phyloP scores from a whole-genome alignment of 2,888 invertebrate genomes.

The Harpalus rubripes region DNA sequence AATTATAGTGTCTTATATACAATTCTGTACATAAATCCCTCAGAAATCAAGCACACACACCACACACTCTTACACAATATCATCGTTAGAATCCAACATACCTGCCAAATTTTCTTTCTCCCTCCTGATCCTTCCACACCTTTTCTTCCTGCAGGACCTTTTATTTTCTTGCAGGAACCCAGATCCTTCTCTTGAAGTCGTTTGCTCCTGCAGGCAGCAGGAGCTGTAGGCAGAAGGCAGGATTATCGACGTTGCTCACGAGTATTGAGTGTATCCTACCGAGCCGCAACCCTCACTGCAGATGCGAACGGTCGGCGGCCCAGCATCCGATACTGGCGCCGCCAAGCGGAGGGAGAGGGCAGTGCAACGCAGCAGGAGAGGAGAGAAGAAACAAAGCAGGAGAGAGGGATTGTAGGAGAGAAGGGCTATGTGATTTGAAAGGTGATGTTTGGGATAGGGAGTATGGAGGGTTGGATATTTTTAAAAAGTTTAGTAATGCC shows the following conservation, averaged over 20 bases:
- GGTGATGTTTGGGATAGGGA: neutral
- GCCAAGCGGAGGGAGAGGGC: constrained; percentile 2
- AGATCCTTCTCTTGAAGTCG: neutral
- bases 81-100: neutral
- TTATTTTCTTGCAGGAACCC: neutral
- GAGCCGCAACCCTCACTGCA: constrained; percentile 75
- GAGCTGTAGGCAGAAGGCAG: constrained; percentile 3
- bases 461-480: neutral
- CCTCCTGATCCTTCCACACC: neutral
- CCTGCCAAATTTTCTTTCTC: neutral
- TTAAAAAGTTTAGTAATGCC: too few relatives aligned
- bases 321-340: constrained; percentile 60
- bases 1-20: too few relatives aligned
- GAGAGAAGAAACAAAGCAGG: neutral
- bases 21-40: too few relatives aligned
- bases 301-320: constrained; percentile 60
- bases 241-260: constrained; percentile 28
- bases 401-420: neutral
- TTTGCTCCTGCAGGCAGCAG: constrained; percentile 4
- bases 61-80: neutral
- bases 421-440: neutral
- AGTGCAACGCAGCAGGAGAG: neutral
- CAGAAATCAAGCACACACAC: neutral
- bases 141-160: neutral
- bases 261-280: constrained; percentile 61